Conservation (phyloP, 2,113 vertebrate species). For the Echinops telfairi region DNA sequence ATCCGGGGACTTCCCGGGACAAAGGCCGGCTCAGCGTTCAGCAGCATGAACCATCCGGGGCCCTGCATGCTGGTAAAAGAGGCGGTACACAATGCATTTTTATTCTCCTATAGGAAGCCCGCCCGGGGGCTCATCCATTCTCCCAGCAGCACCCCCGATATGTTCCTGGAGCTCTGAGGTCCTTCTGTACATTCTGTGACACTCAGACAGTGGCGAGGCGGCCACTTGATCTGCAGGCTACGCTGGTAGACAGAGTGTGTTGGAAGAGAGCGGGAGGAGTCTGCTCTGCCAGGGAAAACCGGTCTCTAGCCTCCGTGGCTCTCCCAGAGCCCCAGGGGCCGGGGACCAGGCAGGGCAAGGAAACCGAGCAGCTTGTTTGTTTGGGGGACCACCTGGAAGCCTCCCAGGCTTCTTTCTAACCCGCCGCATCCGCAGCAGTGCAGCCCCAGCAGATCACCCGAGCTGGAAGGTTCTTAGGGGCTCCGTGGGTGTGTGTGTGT, state of each 20-base stretch:
- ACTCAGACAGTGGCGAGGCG: not conserved
- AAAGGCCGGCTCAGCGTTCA: not conserved
- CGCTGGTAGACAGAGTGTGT: not conserved
- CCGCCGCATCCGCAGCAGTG: not conserved
- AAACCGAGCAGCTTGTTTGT: not conserved
- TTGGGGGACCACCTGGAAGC: not conserved
- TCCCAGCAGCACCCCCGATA: not conserved
- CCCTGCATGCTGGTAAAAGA: not conserved
- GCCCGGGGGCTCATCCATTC: no score
- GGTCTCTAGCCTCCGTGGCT: no score
- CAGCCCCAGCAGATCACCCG: rapidly evolving
- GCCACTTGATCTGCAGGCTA: rapidly evolving
- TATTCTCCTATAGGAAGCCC: rapidly evolving
- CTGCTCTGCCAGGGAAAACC: not conserved
- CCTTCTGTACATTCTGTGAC: not conserved
- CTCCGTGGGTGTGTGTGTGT: not conserved
- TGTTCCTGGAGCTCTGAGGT: not conserved
- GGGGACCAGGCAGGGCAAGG: not conserved
- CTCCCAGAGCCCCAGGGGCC: no score
- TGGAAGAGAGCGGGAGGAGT: not conserved
- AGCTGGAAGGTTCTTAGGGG: not conserved
- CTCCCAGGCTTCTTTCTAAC: not conserved
- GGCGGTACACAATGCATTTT: rapidly evolving
- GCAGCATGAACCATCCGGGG: not conserved
- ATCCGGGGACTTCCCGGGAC: not conserved